These are phyloP conservation scores for Sinella curviseta DNA, from an alignment of 1,140 invertebrate genomes.

Conservation along the genomic window DNA sequence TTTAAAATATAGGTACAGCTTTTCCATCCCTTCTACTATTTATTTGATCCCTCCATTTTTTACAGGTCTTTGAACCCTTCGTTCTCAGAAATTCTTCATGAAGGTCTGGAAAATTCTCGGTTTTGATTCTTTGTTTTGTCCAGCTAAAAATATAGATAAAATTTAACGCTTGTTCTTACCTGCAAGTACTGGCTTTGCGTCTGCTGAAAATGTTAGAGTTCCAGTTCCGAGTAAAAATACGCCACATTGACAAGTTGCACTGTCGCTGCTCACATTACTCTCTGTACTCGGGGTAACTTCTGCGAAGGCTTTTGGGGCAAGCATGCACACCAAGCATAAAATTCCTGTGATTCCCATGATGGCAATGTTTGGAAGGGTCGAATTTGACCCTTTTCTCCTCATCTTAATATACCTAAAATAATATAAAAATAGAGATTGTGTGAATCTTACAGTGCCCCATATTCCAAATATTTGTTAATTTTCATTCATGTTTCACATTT, in stretches of 20 bases:
- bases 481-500: no score
- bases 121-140: no score
- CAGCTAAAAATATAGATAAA: not conserved
- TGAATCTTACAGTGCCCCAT: not conserved
- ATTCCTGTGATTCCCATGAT: not conserved
- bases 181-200: constrained; percentile 46
- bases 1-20: not conserved
- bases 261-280: constrained; percentile 17
- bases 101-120: not conserved
- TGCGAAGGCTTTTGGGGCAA: not conserved
- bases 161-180: constrained; percentile 29
- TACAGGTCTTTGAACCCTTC: constrained; percentile 17
- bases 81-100: no score
- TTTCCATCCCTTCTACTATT: not conserved
- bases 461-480: no score
- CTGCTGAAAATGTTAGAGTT: constrained; percentile 44
- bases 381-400: constrained; percentile 18
- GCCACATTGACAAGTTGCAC: constrained; percentile 47
- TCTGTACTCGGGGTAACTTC: constrained; percentile 2
- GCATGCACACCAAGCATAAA: not conserved
- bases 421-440: not conserved
- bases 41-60: not conserved
- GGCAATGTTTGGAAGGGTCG: not conserved
- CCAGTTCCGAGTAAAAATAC: constrained; percentile 43
- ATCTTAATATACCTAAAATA: not conserved